Base-by-base conservation (phyloP, 2,113 vertebrate species). In the Actenoides hombroni region DNA sequence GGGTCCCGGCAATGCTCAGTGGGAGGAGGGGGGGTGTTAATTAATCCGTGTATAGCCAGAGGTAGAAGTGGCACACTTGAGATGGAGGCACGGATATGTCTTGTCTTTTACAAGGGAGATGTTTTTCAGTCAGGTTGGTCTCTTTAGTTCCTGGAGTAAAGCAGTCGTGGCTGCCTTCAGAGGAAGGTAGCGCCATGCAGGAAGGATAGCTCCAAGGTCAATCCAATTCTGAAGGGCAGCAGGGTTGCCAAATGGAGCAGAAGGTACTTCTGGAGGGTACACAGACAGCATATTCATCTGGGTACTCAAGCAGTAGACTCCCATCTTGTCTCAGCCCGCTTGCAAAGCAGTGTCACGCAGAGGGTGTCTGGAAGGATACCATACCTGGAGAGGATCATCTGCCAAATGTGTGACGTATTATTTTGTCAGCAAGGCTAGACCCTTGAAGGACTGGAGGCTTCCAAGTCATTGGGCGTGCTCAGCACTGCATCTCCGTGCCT, bases 381-480 rank as follows among this genome's bases (percentile, higher is more conserved):
- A 1, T 29, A 53, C 37, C 44, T 24, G 69, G 44, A 39, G 37
- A 56, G 39, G 69, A 61, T 26, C 37, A 5, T 26, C 33, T 31
- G 20, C 42, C 40, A 39, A 21, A 49, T 20, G 16, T 1, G 5
- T 31, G 10, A n/a, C 1, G 12, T 10, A 7, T 39, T 10, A 7
- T 39, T 54, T 29, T 21, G 13, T 40, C 33, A 6, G 48, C 13
- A 11, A 42, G 28, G 17, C 28, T 29, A 21, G 63, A 13, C 35
- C 12, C 40, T 46, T 3, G 3, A 33, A 29, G 56, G 18, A 24
- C 35, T 16, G 13, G 35, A 51, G 31, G 14, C 29, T 83, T 40
- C 24, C 3, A 8, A 24, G 35, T 33, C 5, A 1, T 2, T 5
- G 6, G 56, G 35, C 51, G 5, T 9, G 1, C 10, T 5, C 16